Conservation (phyloP, 2,888 invertebrate genomes). For the Brenthis daphne region DNA sequence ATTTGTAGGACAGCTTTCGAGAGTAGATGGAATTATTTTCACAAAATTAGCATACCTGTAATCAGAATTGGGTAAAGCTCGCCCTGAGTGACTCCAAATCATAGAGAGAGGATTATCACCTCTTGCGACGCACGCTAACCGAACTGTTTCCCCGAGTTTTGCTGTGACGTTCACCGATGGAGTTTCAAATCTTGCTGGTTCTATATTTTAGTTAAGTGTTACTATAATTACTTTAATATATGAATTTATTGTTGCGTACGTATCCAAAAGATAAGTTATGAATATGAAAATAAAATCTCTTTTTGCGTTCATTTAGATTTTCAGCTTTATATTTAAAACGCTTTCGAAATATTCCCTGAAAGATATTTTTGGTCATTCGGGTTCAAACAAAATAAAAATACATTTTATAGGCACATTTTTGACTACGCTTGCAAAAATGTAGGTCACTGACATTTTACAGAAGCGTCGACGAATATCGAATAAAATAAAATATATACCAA, state of each 20-base stretch:
- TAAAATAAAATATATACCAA: constrained; percentile 17
- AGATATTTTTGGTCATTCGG: constrained; percentile 12
- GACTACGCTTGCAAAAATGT: constrained; percentile 12
- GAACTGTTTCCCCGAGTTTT: constrained; percentile 88
- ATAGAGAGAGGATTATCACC: constrained; percentile 92
- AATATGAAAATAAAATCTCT: too few species aligned
- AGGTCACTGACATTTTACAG: constrained; percentile 17
- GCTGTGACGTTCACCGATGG: constrained; percentile 89
- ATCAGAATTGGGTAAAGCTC: constrained; percentile 86
- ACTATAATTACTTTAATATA: background rate
- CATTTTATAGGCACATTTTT: constrained; percentile 14
- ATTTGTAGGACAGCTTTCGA: background rate
- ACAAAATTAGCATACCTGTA: constrained; percentile 72
- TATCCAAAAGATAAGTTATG: too few species aligned
- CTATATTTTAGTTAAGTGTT: constrained; percentile 61
- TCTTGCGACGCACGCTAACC: constrained; percentile 89
- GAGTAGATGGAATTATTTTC: constrained; percentile 1
- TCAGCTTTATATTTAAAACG: constrained; percentile 4
- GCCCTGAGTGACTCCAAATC: constrained; percentile 89
- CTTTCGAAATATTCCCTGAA: constrained; percentile 16
- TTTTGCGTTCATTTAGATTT: background rate
- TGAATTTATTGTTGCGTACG: background rate
- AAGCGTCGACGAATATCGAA: background rate
- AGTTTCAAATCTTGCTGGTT: constrained; percentile 89
- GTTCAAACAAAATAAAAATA: constrained; percentile 12